Evolutionary conservation across 2,888 invertebrate species (phyloP), one percentile per base, ranked within the genome.

Genomic region (Dyspetes luteomarginatus): DNA sequence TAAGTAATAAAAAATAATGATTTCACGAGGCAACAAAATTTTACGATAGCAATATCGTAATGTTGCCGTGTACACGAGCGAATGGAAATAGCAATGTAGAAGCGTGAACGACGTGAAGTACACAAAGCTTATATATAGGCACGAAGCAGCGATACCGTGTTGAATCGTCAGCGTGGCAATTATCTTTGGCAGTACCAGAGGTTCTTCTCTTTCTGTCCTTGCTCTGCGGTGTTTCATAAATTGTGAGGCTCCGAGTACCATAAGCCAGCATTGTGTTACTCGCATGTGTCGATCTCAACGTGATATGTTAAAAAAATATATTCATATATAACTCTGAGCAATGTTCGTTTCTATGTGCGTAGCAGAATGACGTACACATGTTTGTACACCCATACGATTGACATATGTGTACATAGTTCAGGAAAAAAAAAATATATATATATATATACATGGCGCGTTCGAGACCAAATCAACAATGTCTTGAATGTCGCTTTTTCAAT

Each of bases 191-290:
- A 19, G 19, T 50, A 4, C 19, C 7, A 7, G 17, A 50, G 5
- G 19, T 50, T 50, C 19, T 50, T 36, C 36, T 19, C 50, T 17
- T 5, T 17, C 17, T 50, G 50, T 50, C 50, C 50, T 12, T 26
- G 55, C 55, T 55, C 26, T 55, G 55, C 12, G 55, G 26, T 55
- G 9, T 55, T 55, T 26, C 24, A 55, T 55, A 55, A 55, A 55
- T 55, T n/a, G n/a, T 26, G 9, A 55, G n/a, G 22, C 26, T 55
- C 26, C 9, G 15, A 55, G 55, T 26, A 26, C 26, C 55, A 26
- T 24, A 55, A 55, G 5, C 24, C 55, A 15, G 24, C 26, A 55
- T 55, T 55, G 26, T 26, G 26, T 15, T 4, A n/a, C 1, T 26
- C 9, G 12, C 7, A 26, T 55, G 15, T 48, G 48, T 48, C 17